These are phyloP conservation scores for Crenuchus spilurus DNA, from an alignment of 2,797 vertebrate species.

Conservation along the genomic window DNA sequence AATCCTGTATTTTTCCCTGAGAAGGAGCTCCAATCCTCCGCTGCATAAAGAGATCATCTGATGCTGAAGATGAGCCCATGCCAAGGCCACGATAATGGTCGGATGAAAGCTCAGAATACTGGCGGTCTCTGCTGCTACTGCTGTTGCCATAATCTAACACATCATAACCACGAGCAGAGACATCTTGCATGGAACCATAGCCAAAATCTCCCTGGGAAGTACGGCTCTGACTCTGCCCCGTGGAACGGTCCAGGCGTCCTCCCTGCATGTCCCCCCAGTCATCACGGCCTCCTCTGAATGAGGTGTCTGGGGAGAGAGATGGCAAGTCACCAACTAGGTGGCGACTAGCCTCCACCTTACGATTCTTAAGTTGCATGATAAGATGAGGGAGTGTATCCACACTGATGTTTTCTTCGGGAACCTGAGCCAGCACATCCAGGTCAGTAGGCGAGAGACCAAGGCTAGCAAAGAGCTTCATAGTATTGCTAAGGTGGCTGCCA, in stretches of 20 bases:
- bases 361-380: slow-evolving; percentile 81
- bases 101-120: slow-evolving; percentile 72
- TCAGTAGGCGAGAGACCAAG: slow-evolving; percentile 81
- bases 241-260: slow-evolving; percentile 67
- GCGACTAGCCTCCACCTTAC: slow-evolving; percentile 69
- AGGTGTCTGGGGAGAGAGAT: slow-evolving; percentile 65
- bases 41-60: slow-evolving; percentile 70
- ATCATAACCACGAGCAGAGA: slow-evolving; percentile 61
- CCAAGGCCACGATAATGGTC: slow-evolving; percentile 68
- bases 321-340: slow-evolving; percentile 55
- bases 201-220: slow-evolving; percentile 69
- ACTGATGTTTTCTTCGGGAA: slow-evolving; percentile 81
- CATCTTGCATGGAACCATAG: slow-evolving; percentile 69
- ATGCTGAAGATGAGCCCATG: slow-evolving; percentile 59
- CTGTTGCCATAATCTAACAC: slow-evolving; percentile 62
- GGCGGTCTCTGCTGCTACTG: slow-evolving; percentile 65
- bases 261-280: slow-evolving; percentile 66
- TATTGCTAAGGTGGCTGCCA: slow-evolving; percentile 72
- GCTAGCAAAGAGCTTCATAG: slow-evolving; percentile 82
- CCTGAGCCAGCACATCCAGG: slow-evolving; percentile 76
- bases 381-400: slow-evolving; percentile 80
- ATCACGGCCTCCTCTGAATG: slow-evolving; percentile 67
- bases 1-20: slow-evolving; percentile 79
- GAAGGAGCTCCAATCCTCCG: slow-evolving; percentile 74
- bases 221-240: slow-evolving; percentile 63